Evolutionary conservation across 2,113 vertebrate species (phyloP).

Genomic region (Leucosticte australis): DNA sequence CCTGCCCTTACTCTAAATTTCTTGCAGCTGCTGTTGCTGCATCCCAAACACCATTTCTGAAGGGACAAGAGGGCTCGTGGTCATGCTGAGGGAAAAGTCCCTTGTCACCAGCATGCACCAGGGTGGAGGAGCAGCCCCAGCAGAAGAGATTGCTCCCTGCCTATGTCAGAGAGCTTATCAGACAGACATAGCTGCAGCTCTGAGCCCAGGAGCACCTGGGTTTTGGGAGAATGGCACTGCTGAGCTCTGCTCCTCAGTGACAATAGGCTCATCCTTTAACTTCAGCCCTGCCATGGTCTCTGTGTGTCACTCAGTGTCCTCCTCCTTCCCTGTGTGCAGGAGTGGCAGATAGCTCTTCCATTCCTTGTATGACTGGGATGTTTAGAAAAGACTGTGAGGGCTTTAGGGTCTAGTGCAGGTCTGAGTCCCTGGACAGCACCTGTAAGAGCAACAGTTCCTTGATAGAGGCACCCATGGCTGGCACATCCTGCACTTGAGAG

Average conservation of each 20-base stretch:
- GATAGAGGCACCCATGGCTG: accelerated
- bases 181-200: accelerated
- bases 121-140: not conserved
- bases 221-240: not conserved
- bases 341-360: not conserved
- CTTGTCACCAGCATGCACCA: not conserved
- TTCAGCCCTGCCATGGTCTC: not conserved
- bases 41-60: not conserved
- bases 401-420: not conserved
- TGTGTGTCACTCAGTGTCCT: not conserved
- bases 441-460: not conserved
- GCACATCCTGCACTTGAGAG: accelerated
- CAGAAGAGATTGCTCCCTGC: not conserved
- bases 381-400: not conserved
- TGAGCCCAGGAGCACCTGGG: not conserved
- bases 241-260: not conserved
- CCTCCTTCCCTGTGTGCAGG: not conserved
- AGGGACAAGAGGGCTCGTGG: accelerated
- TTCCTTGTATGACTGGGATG: not conserved
- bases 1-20: not conserved
- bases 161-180: not conserved
- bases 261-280: not conserved
- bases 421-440: not conserved
- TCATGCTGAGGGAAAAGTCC: not conserved
- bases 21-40: not conserved